Evolutionary conservation across 2,888 invertebrate species (phyloP), one percentile per base, ranked within the genome.

Genomic region (Pyrrhopygopsis socrates): DNA sequence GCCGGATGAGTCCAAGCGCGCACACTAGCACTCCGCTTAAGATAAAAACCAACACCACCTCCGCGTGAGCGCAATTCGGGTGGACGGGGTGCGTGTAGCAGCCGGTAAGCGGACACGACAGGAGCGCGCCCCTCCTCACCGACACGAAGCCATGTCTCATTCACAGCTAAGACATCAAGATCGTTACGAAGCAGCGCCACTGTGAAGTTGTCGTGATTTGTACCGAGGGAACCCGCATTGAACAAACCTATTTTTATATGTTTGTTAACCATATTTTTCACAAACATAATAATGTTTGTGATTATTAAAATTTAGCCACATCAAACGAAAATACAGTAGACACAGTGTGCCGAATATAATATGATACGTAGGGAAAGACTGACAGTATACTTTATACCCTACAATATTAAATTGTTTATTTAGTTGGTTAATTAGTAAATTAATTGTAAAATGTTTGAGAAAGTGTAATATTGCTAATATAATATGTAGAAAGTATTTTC

Each of bases 101-200:
- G 67, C 2, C 85, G 45, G 27, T 89, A 91, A 3, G 58, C 77
- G 4, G 88, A 67, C 2, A 89, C 24, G 0, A 20, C 29, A 0
- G 91, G 91, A 1, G 91, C 91, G n/a, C 54, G 54, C 6, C 41
- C 81, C 41, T 91, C 92, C 65, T 88, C 84, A 0, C 88, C 88
- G 13, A 30, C 27, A 6, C 54, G 78, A 0, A 92, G 60, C 93
- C 93, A 93, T 0, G 92, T 93, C 54, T 93, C 89, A 29, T 92
- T 92, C 4, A 93, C 83, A 11, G 91, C 90, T 18, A 92, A 13
- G 1, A 92, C 63, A 50, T 91, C 90, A 1, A 88, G 24, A 15
- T 68, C 63, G 24, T 81, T 41, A 0, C 68, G 45, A 1, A 4
- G 6, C 1, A 90, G 15, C 0, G 88, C 78, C 0, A 41, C 74